A percentile compares a stretch with the other conserved stretches of the same genome.
Evolutionary conservation across 1,140 invertebrate genomes (phyloP).

Genomic region (Eufriesea mexicana): DNA sequence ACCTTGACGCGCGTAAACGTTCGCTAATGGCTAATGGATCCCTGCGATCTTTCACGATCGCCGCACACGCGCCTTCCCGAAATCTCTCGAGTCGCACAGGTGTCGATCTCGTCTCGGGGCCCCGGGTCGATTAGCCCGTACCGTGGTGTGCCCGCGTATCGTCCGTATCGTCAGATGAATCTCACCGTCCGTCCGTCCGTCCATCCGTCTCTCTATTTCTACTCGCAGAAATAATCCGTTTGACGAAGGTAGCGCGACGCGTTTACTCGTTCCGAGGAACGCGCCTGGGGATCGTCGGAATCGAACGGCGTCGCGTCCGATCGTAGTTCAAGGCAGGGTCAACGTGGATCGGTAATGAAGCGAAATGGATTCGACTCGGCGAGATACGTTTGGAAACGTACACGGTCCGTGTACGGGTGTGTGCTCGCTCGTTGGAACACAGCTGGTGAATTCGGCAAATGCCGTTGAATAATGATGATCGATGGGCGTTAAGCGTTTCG

Average conservation of each 20-base stretch:
- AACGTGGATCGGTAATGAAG: conserved; percentile 66
- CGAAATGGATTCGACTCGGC: conserved; percentile 63
- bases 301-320: conserved; percentile 50
- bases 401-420: background rate
- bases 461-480: conserved; percentile 68
- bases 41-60: conserved; percentile 48
- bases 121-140: conserved; percentile 32
- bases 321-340: conserved; percentile 68
- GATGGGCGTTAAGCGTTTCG: conserved; percentile 60
- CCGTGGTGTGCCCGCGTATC: too few relatives aligned
- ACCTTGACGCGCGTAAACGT: conserved; percentile 68
- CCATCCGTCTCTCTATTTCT: conserved; percentile 20
- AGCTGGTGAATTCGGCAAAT: conserved; percentile 59
- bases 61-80: conserved; percentile 15
- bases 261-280: conserved; percentile 50
- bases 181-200: background rate
- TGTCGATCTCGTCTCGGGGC: conserved; percentile 26
- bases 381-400: conserved; percentile 4
- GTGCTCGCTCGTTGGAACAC: conserved; percentile 2
- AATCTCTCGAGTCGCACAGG: conserved; percentile 27
- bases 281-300: conserved; percentile 54
- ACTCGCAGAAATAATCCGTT: conserved; percentile 41
- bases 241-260: conserved; percentile 60
- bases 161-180: background rate
- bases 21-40: conserved; percentile 75